These are phyloP conservation scores for Oikopleura albicans DNA, from an alignment of 23 tunicate genomes.

Conservation along the genomic window DNA sequence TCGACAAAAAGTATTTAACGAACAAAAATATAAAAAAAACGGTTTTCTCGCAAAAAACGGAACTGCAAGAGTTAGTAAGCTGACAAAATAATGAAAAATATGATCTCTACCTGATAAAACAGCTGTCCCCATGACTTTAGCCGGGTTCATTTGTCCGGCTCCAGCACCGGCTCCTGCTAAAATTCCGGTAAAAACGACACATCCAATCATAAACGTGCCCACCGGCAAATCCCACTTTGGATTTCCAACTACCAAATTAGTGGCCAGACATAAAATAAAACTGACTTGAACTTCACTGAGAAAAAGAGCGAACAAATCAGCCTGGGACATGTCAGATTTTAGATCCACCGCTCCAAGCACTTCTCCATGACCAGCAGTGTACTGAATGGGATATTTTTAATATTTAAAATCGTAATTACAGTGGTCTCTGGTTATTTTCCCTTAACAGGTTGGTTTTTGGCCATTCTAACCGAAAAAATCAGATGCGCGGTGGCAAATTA, in stretches of 20 bases:
- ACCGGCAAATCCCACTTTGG: neutral
- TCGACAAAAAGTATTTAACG: no score
- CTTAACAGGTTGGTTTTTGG: no score
- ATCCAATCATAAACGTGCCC: neutral
- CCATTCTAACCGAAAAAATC: no score
- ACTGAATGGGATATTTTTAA: neutral
- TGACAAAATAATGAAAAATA: no score
- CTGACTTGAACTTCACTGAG: neutral
- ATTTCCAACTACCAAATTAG: slow-evolving; percentile 9
- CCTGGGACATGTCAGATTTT: neutral
- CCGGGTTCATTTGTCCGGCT: slow-evolving; percentile 13
- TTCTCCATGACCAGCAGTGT: neutral
- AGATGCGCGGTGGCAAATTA: no score
- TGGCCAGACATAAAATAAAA: neutral
- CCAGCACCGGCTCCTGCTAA: neutral
- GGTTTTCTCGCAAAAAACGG: no score
- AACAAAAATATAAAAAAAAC: no score
- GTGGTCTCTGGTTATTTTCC: no score
- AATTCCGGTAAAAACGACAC: neutral
- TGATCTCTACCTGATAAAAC: neutral
- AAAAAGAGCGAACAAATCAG: neutral
- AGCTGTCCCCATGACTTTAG: slow-evolving; percentile 1
- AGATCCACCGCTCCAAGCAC: slow-evolving; percentile 5
- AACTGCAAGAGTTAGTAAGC: no score
- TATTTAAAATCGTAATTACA: neutral